Conservation (phyloP, 1,140 invertebrate species). For the Drosophila nasuta region DNA sequence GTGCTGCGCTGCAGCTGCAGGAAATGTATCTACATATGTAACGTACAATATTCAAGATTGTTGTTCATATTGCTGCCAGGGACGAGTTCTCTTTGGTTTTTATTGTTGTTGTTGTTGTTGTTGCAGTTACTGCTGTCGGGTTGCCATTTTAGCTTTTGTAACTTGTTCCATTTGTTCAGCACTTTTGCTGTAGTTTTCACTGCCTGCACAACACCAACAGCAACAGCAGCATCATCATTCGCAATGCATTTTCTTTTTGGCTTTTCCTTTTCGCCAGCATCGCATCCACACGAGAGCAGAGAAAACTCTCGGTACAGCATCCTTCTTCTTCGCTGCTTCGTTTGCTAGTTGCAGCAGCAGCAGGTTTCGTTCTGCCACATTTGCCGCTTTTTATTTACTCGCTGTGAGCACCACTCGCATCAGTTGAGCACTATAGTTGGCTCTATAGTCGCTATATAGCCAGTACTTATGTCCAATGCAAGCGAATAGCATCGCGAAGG, state of each 20-base stretch:
- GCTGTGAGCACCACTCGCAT: slow-evolving; percentile 31
- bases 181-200: slow-evolving; percentile 71
- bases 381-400: slow-evolving; percentile 69
- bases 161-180: slow-evolving; percentile 77
- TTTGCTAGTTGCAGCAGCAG: slow-evolving; percentile 8
- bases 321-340: slow-evolving; percentile 3
- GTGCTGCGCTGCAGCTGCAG: slow-evolving; percentile 58
- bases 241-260: slow-evolving; percentile 50
- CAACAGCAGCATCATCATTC: slow-evolving; percentile 38
- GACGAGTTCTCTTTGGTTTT: slow-evolving; percentile 39
- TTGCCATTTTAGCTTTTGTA: slow-evolving; percentile 80
- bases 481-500: slow-evolving; percentile 15
- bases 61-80: slow-evolving; percentile 77
- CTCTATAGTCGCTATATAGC: slow-evolving; percentile 46
- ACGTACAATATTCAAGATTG: slow-evolving; percentile 80
- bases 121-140: slow-evolving; percentile 47
- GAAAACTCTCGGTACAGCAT: slow-evolving; percentile 3
- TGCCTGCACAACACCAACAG: slow-evolving; percentile 19
- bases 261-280: slow-evolving; percentile 9
- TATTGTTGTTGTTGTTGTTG: slow-evolving; percentile 26
- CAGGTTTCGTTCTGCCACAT: slow-evolving; percentile 66
- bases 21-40: slow-evolving; percentile 83
- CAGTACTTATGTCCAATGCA: slow-evolving; percentile 38
- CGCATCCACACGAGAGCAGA: background rate
- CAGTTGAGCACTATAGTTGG: slow-evolving; percentile 35